Evolutionary conservation across 30 jellyfish, hydroid and myxozoan genomes (phyloP).

Genomic region (Morbakka virulenta): DNA sequence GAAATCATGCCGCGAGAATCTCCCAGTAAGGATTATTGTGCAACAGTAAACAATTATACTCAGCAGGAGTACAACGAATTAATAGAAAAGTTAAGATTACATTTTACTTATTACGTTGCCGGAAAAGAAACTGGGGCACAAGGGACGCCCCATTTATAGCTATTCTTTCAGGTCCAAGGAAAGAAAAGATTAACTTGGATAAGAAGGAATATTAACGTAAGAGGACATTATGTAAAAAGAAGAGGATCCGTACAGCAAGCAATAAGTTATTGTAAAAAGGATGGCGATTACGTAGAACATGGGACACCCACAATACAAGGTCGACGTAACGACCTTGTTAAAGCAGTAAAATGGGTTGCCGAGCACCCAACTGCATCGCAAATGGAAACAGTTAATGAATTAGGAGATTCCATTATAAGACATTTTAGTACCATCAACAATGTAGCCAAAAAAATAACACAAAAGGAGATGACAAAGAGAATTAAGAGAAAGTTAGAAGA

Average conservation of each 20-base stretch:
- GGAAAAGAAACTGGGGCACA: slow-evolving; percentile 20
- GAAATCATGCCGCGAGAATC: no score
- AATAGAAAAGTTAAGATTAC: background rate
- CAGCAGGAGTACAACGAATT: background rate
- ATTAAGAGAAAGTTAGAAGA: background rate
- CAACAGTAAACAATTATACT: background rate
- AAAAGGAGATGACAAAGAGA: background rate
- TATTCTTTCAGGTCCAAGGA: background rate
- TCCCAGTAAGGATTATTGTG: background rate
- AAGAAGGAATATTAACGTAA: background rate
- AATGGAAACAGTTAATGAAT: background rate
- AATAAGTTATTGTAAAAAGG: background rate
- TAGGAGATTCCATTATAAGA: background rate
- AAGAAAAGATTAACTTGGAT: background rate
- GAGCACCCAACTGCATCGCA: background rate
- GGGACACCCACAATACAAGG: background rate
- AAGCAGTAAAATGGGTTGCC: background rate
- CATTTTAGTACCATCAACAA: background rate
- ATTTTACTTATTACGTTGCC: background rate
- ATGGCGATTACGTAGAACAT: background rate
- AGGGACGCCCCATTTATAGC: slow-evolving; percentile 32
- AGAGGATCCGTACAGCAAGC: background rate
- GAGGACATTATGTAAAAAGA: slow-evolving; percentile 11
- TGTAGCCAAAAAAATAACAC: background rate
- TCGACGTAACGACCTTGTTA: background rate